Percentiles rank a stretch among this genome's conserved stretches.
These are phyloP conservation scores for Tineola bisselliella DNA, from an alignment of 2,888 invertebrate species.

Conservation along the genomic window DNA sequence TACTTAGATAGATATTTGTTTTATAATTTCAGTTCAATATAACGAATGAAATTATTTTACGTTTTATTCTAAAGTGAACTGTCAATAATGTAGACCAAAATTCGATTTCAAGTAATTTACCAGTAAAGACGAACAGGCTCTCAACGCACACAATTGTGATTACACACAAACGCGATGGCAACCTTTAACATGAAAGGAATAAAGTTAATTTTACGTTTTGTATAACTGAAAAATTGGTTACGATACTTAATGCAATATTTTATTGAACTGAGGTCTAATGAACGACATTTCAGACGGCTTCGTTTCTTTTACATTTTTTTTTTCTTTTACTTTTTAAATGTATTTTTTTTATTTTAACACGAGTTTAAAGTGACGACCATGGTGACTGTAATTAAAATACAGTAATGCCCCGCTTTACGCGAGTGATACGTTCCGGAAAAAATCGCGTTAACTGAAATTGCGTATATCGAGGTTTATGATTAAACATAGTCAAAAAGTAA, in stretches of 20 bases:
- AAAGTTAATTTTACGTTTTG: background rate
- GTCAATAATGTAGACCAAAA: background rate
- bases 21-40: no score
- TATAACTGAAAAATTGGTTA: background rate
- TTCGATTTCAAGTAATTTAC: background rate
- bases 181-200: background rate
- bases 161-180: background rate
- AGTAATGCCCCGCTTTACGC: no score
- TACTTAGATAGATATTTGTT: no score
- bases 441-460: no score
- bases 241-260: background rate
- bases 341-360: no score
- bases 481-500: no score
- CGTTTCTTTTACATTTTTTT: background rate
- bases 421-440: no score
- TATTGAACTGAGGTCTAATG: background rate
- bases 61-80: background rate
- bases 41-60: no score
- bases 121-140: background rate
- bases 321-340: background rate
- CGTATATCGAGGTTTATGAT: no score
- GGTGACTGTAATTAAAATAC: no score
- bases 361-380: no score
- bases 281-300: background rate
- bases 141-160: background rate